Conservation (phyloP, 2,888 invertebrate genomes). For the Lacanobia wlatinum region DNA sequence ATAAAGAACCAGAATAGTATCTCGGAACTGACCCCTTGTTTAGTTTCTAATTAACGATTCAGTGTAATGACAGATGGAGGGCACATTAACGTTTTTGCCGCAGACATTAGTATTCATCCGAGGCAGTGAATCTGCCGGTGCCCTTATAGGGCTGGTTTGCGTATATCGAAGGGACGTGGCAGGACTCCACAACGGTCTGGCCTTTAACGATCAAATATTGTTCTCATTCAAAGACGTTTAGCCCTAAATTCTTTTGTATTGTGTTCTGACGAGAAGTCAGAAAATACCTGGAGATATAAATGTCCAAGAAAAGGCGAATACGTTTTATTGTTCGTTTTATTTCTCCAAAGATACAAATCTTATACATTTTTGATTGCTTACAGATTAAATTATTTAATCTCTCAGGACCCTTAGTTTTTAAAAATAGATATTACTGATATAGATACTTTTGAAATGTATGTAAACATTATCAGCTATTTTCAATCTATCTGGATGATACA, state of each 20-base stretch:
- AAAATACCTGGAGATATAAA: not conserved
- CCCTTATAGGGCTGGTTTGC: conserved; percentile 57
- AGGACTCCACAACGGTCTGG: conserved; percentile 25
- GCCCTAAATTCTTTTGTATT: not conserved
- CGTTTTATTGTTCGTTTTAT: no score
- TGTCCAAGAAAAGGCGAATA: not conserved
- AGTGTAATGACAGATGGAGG: conserved; percentile 33
- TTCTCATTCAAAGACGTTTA: conserved; percentile 9
- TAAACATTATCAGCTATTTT: conserved; percentile 15
- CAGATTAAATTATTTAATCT: not conserved
- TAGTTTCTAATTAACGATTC: conserved; percentile 35
- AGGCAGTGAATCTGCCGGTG: conserved; percentile 48
- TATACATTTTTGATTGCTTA: not conserved
- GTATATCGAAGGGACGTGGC: conserved; percentile 51
- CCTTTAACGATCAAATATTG: conserved; percentile 28
- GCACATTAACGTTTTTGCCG: conserved; percentile 52
- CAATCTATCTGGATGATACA: conserved; percentile 39
- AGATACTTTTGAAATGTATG: not conserved
- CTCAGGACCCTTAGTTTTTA: not conserved
- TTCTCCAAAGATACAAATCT: not conserved
- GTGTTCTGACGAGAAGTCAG: not conserved
- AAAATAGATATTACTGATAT: not conserved
- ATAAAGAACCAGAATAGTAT: conserved; percentile 13
- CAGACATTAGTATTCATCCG: conserved; percentile 64
- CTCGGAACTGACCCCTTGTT: conserved; percentile 22